Percentiles rank a stretch among this genome's conserved stretches.
Evolutionary conservation across 2,113 vertebrate genomes (phyloP).

Genomic region (Platysteira castanea): DNA sequence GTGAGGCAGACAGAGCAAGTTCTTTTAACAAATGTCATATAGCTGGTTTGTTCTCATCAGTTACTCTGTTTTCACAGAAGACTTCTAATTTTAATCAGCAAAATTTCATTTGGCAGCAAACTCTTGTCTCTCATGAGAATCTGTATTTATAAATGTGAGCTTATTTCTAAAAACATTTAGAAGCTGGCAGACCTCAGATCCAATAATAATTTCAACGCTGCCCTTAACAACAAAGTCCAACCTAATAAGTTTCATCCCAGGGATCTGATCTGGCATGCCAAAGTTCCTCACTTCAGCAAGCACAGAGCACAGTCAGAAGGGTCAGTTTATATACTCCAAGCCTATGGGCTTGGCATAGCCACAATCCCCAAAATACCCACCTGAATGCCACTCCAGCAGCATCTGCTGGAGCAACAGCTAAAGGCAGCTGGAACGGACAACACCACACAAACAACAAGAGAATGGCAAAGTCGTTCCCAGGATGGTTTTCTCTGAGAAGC

Average conservation of each 20-base stretch:
- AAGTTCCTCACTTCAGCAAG: neutral
- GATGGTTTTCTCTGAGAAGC: neutral
- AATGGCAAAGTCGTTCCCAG: neutral
- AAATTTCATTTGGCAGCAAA: constrained; percentile 25
- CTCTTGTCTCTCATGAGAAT: constrained; percentile 12
- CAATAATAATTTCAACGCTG: constrained; percentile 24
- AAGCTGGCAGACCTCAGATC: constrained; percentile 32
- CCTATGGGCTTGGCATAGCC: neutral
- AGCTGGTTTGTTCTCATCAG: neutral
- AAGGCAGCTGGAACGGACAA: neutral
- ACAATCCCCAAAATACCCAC: neutral
- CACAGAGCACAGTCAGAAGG: neutral
- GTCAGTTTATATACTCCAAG: neutral
- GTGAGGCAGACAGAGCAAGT: neutral
- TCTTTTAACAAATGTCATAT: constrained; percentile 8
- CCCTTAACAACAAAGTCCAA: constrained; percentile 1
- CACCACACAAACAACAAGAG: neutral
- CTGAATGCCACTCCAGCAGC: neutral
- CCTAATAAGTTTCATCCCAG: neutral
- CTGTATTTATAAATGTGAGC: constrained; percentile 33
- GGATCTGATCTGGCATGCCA: neutral
- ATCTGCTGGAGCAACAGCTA: neutral
- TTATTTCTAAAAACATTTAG: constrained; percentile 37
- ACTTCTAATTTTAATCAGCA: constrained; percentile 38
- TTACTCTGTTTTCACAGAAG: constrained; percentile 26